phyloP scores from a whole-genome alignment of 2,797 vertebrate species.

The Scolopax rusticola region DNA sequence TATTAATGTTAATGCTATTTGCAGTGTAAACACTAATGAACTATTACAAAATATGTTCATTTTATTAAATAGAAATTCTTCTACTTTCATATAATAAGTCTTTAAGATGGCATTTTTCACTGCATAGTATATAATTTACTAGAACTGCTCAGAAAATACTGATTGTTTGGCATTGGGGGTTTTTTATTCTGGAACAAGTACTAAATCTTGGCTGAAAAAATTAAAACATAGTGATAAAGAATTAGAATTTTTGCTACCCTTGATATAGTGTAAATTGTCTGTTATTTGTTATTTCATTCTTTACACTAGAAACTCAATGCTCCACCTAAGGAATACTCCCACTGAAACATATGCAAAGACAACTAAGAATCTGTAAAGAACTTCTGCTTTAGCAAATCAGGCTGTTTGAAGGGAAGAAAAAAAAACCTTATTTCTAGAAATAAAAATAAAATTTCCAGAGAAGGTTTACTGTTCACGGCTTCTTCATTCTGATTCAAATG shows the following conservation, averaged over 20 bases:
- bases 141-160: neutral
- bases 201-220: neutral
- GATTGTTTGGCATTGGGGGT: accelerated
- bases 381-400: neutral
- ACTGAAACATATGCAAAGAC: neutral
- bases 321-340: neutral
- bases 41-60: neutral
- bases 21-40: neutral
- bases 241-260: neutral
- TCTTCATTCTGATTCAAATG: neutral
- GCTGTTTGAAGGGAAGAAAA: neutral
- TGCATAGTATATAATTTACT: neutral
- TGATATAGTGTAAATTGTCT: neutral
- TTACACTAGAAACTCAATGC: neutral
- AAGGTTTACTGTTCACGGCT: neutral
- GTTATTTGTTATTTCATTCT: neutral
- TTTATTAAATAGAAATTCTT: neutral
- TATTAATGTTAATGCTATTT: neutral
- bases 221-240: neutral
- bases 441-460: neutral
- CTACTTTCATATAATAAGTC: neutral
- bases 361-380: neutral
- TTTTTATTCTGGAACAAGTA: neutral
- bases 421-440: neutral
- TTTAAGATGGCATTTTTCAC: neutral